Conservation (phyloP, 2,797 vertebrate genomes). For the Hapalemur alaotrensis region DNA sequence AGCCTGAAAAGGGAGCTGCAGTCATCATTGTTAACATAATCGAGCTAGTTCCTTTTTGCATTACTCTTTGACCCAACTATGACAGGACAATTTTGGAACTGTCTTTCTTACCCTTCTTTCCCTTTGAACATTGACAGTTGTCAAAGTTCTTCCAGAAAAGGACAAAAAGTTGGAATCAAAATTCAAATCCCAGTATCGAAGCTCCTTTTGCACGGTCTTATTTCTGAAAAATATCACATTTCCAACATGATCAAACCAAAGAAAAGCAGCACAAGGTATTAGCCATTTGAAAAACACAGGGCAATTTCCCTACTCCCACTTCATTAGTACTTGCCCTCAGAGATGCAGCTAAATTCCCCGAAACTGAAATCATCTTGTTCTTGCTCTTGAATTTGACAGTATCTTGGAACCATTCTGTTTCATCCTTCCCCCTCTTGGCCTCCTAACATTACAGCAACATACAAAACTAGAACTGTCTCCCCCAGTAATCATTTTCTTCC, state of each 20-base stretch:
- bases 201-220: conserved; percentile 85
- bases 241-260: background rate
- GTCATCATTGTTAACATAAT: background rate
- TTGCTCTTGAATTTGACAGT: background rate
- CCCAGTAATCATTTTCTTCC: background rate
- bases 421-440: too few relatives aligned
- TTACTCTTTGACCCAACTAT: background rate
- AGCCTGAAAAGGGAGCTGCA: background rate
- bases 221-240: conserved; percentile 84
- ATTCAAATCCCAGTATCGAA: conserved; percentile 89
- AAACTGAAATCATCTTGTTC: background rate
- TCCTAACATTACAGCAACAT: background rate
- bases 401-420: background rate
- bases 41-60: background rate
- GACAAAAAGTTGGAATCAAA: conserved; percentile 88
- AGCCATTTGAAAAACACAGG: background rate
- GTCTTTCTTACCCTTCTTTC: conserved; percentile 82
- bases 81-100: background rate
- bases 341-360: background rate
- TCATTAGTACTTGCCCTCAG: too few relatives aligned
- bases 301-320: background rate
- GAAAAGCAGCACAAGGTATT: background rate
- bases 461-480: background rate
- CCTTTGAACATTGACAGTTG: conserved; percentile 87
- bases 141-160: conserved; percentile 89